Conservation (phyloP, 2,888 invertebrate genomes). For the Nasonovia ribisnigri region DNA sequence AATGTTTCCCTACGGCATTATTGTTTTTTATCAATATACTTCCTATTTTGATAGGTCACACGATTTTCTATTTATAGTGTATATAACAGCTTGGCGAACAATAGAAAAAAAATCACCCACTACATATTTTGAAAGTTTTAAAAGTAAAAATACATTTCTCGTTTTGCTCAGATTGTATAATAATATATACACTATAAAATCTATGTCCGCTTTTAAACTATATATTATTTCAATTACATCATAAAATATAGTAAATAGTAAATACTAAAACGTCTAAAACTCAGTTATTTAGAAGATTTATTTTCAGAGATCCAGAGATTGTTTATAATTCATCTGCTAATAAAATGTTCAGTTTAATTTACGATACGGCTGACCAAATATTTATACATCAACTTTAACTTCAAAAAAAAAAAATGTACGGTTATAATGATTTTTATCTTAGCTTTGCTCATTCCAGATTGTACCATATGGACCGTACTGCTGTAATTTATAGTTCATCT, state of each 20-base stretch:
- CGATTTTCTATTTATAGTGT: neutral
- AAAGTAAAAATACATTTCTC: neutral
- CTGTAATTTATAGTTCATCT: neutral
- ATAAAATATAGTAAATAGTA: neutral
- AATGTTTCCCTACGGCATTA: neutral
- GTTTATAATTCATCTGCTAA: neutral
- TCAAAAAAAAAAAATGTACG: constrained; percentile 1
- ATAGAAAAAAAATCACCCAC: neutral
- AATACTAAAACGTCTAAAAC: neutral
- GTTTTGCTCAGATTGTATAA: neutral
- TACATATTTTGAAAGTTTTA: neutral
- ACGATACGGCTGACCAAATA: neutral
- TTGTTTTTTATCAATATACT: neutral
- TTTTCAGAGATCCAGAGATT: too few species aligned
- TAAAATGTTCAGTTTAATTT: neutral
- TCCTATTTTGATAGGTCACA: neutral
- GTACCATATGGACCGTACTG: neutral
- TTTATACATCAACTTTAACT: neutral
- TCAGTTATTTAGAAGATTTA: neutral
- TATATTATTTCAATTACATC: neutral
- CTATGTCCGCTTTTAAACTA: neutral
- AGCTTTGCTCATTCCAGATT: neutral
- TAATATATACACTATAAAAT: neutral
- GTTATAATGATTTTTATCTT: neutral
- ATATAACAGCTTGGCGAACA: neutral